Conservation (phyloP, 1,140 invertebrate species). For the Venustaconcha ellipsiformis region DNA sequence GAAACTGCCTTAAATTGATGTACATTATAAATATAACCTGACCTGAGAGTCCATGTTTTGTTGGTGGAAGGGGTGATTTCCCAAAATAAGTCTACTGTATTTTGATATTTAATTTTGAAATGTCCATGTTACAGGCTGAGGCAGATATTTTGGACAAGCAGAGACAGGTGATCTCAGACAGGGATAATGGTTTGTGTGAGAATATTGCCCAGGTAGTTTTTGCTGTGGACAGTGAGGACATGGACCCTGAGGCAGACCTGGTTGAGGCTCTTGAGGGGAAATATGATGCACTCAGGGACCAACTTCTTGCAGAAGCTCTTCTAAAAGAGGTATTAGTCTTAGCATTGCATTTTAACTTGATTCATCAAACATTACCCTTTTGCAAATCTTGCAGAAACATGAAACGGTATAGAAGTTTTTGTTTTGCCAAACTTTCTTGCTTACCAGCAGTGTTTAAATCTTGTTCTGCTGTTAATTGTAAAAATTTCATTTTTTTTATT, state of each 20-base stretch:
- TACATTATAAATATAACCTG: no score
- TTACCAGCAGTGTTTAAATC: not conserved
- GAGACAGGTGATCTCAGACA: conserved; percentile 22
- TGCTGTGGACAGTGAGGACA: conserved; percentile 31
- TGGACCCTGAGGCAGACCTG: conserved; percentile 34
- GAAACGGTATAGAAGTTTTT: not conserved
- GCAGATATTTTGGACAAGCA: conserved; percentile 31
- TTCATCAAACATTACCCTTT: not conserved
- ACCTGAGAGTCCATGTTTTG: no score
- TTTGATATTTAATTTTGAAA: not conserved
- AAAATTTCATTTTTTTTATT: not conserved
- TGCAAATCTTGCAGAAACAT: not conserved
- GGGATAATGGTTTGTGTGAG: conserved; percentile 34
- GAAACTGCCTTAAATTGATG: no score
- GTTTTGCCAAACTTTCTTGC: not conserved
- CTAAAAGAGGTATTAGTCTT: conserved; percentile 46
- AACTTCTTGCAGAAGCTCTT: conserved; percentile 57
- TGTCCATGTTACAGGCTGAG: conserved; percentile 18
- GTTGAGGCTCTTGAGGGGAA: conserved; percentile 56
- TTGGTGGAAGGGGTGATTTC: no score
- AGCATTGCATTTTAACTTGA: not conserved
- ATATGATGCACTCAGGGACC: conserved; percentile 61
- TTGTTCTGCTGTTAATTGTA: not conserved
- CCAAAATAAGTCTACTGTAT: no score
- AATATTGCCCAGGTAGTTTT: conserved; percentile 55